Evolutionary conservation across 2,113 vertebrate genomes (phyloP).

Genomic region (Dromas ardeola): DNA sequence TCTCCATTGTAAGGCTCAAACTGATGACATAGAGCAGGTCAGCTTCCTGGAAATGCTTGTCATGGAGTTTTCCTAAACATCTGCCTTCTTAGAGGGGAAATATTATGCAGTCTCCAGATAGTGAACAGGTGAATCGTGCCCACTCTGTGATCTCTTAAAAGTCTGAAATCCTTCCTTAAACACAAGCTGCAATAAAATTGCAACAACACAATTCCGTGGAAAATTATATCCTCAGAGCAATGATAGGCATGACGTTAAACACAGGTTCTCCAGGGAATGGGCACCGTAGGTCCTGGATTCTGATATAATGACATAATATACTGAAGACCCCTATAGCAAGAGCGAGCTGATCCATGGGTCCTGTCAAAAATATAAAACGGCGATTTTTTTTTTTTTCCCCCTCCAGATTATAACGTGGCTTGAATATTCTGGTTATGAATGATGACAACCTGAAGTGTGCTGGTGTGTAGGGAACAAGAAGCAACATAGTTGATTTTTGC

Average conservation of each 20-base stretch:
- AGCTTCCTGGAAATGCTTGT: background rate
- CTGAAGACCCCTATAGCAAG: background rate
- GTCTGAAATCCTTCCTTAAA: background rate
- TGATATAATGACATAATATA: background rate
- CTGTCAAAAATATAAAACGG: background rate
- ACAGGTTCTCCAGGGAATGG: background rate
- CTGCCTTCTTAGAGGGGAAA: background rate
- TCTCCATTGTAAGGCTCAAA: background rate
- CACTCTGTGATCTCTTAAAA: background rate
- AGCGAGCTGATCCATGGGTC: background rate
- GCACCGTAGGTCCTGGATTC: background rate
- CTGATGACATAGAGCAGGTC: background rate
- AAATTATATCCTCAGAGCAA: fast-evolving
- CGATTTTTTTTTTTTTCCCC: no score
- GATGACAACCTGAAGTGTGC: background rate
- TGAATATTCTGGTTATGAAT: background rate
- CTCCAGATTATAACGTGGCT: background rate
- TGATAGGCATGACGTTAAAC: background rate
- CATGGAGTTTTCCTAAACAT: background rate
- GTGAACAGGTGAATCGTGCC: background rate
- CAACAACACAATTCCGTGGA: background rate
- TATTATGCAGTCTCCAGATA: background rate
- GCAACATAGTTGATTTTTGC: background rate
- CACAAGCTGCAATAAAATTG: background rate
- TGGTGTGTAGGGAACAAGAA: background rate